Base-by-base conservation (phyloP, 2,113 vertebrate species). In the Ceyx margarethae region DNA sequence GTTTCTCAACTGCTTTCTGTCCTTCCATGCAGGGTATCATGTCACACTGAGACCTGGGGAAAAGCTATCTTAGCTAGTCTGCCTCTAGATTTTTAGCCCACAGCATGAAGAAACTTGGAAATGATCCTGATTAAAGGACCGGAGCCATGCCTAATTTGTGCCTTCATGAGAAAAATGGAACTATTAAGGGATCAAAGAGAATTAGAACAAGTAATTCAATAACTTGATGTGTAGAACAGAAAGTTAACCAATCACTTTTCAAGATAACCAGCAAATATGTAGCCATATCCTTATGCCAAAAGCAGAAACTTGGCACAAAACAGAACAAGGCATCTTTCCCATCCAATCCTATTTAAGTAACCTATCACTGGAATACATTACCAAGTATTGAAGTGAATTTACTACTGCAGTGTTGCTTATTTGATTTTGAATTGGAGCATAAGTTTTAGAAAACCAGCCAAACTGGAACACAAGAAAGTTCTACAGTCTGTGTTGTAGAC, bases 191-290 rank as follows among this genome's bases (percentile, higher is more conserved):
- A 73, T 61, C 22, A 87, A 69, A 85, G 50, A 65, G 26, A 76
- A 51, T 15, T 58, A 61, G 20, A 31, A 48, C 18, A 53, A 93
- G 17, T 33, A 77, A 91, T n/a, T 85, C 25, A 78, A 6, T 60
- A 40, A 40, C 1, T 6, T 0, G 0, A 50, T 78, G 17, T 23
- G 45, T 16, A 65, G 78, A 87, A 95, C 71, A 92, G 46, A 86
- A 93, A 81, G 53, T 50, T 81, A 78, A 91, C 33, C 87, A 74
- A 89, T 79, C 29, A 64, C 8, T 92, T 81, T 60, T 40, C 29
- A 81, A 91, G 90, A 93, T 81, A 94, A 78, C 28, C 25, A 72
- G 50, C n/a, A 94, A 91, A 56, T 67, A 91, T 40, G 40, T 46
- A 91, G 78, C 19, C 46, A 85, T 46, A 79, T 43, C 20, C 58